phyloP scores from a whole-genome alignment of 2,888 invertebrate genomes.

The Lepidonotus clava region DNA sequence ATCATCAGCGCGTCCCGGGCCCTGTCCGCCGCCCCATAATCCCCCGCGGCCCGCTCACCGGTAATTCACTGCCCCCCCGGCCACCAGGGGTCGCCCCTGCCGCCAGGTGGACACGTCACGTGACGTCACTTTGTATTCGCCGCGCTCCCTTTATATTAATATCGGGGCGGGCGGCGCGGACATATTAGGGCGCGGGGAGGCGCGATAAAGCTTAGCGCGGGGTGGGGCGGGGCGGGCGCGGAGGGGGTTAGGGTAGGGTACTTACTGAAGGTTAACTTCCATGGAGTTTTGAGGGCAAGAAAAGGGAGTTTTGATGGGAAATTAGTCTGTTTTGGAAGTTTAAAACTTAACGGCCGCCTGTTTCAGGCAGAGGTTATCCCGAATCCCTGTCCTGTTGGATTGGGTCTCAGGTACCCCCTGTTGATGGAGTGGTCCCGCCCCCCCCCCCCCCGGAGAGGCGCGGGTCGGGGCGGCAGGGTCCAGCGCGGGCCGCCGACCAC shows the following conservation, averaged over 20 bases:
- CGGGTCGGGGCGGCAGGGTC: too few relatives aligned
- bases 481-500: not conserved
- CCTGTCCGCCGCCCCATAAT: not conserved
- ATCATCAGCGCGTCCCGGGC: not conserved
- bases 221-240: not conserved
- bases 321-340: too few relatives aligned
- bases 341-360: too few relatives aligned
- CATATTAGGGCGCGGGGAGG: slow-evolving; percentile 19
- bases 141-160: slow-evolving; percentile 44
- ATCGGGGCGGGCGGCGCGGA: slow-evolving; percentile 22
- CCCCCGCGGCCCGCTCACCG: not conserved
- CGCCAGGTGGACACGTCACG: not conserved
- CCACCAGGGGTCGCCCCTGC: slow-evolving; percentile 1
- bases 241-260: too few relatives aligned
- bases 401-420: too few relatives aligned
- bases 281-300: too few relatives aligned
- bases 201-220: slow-evolving; percentile 33
- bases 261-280: too few relatives aligned
- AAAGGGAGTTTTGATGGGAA: too few relatives aligned
- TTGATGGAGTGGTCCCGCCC: too few relatives aligned
- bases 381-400: too few relatives aligned
- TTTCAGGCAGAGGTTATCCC: too few relatives aligned
- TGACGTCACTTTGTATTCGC: slow-evolving; percentile 47
- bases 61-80: slow-evolving; percentile 27
- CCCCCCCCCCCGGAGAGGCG: too few relatives aligned